Base-by-base conservation (phyloP, 1,140 invertebrate species). In the Brachionus rubens region DNA sequence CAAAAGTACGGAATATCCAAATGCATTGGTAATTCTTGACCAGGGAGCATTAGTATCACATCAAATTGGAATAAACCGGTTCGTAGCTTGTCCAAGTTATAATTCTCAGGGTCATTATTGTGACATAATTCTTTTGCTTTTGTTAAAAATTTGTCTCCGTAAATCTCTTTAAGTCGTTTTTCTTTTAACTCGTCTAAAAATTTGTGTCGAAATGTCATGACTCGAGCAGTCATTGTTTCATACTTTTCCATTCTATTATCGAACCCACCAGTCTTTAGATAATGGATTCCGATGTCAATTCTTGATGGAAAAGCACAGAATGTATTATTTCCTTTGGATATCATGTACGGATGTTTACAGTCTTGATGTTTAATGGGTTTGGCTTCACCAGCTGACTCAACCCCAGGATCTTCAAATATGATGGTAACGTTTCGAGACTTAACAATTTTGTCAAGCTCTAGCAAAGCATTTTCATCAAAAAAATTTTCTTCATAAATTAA, bases 221-320 rank as follows among this genome's bases (percentile, higher is more conserved):
- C 65, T 50, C 65, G 26, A 21, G 65, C 41, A 24, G 65, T 33
- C 65, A 70, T 70, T 6, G 41, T 70, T 50, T 70, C 65, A 50
- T 70, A 70, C 28, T 50, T 70, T 70, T 70, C 65, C 65, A 70
- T 70, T 6, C 47, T 26, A 70, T 70, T 47, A 6, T 70, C 65
- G 5, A 70, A 70, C 16, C 65, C 65, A 2, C 65, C 65, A 6
- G 65, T 70, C 46, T 70, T 70, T 33, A 70, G 10, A 50, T 70
- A 70, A 21, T 70, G 65, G 16, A 70, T 46, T 16, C 43, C 65
- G 10, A 70, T 70, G 41, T 70, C 65, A 21, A 70, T 47, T 16
- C 65, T 14, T 3, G 41, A 50, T 21, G 65, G 65, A 50, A 70
- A 70, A 14, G 65, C 41, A 50, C 65, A 70, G 19, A 46, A 70